Percentiles rank a stretch among this genome's conserved stretches.
phyloP scores from a whole-genome alignment of 2,888 invertebrate species.

The Pachymerium ferrugineum region DNA sequence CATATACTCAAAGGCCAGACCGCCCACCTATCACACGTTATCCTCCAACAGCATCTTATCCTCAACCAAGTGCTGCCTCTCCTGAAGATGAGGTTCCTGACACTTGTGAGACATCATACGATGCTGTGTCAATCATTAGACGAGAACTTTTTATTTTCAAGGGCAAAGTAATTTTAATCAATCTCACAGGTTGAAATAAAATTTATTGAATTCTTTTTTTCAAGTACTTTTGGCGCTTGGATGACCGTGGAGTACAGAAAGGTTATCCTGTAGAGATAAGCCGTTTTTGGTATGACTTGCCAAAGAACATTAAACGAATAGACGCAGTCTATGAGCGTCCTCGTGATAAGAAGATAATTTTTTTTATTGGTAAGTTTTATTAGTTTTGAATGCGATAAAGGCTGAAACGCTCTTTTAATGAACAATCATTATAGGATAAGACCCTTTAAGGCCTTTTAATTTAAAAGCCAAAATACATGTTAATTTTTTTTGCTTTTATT shows the following conservation, averaged over 20 bases:
- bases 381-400: too few species aligned
- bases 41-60: too few species aligned
- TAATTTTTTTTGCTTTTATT: neutral
- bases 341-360: conserved; percentile 72
- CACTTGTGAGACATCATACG: conserved; percentile 80
- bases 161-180: conserved; percentile 48
- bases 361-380: conserved; percentile 76
- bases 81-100: conserved; percentile 47
- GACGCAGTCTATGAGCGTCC: conserved; percentile 90
- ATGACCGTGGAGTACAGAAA: conserved; percentile 60
- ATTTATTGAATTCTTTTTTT: conserved; percentile 45
- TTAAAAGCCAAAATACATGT: too few species aligned
- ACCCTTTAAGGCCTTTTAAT: too few species aligned
- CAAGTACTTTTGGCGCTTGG: conserved; percentile 87
- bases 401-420: too few species aligned
- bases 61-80: conserved; percentile 30
- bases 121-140: conserved; percentile 84
- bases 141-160: conserved; percentile 86
- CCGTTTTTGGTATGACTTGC: conserved; percentile 75
- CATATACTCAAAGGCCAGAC: neutral
- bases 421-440: too few species aligned
- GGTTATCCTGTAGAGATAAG: conserved; percentile 77
- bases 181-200: too few species aligned
- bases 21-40: neutral
- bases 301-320: conserved; percentile 70